A percentile compares a stretch with the other conserved stretches of the same genome.
Evolutionary conservation across 2,113 vertebrate genomes (phyloP).

Genomic region (Leucoraja erinaceus): DNA sequence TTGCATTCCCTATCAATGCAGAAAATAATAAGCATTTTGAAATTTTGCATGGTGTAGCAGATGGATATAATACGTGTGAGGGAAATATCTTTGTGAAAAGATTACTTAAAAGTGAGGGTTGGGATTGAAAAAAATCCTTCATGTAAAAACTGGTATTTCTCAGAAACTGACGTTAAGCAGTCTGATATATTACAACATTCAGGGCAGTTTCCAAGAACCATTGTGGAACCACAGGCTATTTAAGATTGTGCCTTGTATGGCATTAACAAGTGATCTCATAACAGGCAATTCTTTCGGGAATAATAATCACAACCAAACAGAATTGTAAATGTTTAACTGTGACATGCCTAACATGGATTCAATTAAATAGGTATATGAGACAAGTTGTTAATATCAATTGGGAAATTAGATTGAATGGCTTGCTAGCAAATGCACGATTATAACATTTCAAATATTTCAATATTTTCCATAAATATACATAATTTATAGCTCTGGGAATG

Average conservation of each 20-base stretch:
- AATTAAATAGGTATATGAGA: no score
- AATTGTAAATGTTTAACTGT: no score
- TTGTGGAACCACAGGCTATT: neutral
- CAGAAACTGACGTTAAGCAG: neutral
- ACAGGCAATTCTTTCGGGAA: neutral
- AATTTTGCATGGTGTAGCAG: neutral
- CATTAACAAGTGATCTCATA: neutral
- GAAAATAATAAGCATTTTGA: neutral
- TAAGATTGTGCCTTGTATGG: neutral
- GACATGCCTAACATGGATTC: no score
- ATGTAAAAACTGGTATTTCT: neutral
- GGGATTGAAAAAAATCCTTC: neutral
- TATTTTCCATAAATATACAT: no score
- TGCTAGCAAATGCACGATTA: no score
- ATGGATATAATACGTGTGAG: neutral
- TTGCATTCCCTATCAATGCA: neutral
- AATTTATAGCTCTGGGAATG: no score
- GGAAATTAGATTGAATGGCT: no score
- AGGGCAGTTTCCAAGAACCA: no score
- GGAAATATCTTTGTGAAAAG: neutral
- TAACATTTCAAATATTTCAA: no score
- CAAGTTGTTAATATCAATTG: no score
- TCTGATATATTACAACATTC: neutral
- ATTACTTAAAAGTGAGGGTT: neutral
- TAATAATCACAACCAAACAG: neutral